A percentile compares a stretch with the other conserved stretches of the same genome.
phyloP scores from a whole-genome alignment of 2,888 invertebrate genomes.

The Drosophila vallismaia region DNA sequence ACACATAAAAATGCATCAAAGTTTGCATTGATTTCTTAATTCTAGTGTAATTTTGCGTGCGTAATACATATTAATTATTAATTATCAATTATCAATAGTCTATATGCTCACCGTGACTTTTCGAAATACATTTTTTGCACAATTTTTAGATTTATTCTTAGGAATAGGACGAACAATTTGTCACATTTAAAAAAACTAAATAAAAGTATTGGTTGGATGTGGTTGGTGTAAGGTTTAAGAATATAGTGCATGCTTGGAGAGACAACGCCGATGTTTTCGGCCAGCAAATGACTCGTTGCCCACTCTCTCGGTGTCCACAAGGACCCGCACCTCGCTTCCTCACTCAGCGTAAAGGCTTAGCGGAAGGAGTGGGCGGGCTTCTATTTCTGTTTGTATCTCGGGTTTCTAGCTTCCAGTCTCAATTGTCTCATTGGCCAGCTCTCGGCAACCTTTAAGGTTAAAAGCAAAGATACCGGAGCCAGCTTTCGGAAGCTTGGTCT shows the following conservation, averaged over 20 bases:
- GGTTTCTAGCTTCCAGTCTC: slow-evolving; percentile 26
- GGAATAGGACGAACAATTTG: slow-evolving; percentile 31
- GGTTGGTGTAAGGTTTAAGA: background rate
- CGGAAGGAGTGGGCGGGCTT: slow-evolving; percentile 35
- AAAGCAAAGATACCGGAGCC: slow-evolving; percentile 29
- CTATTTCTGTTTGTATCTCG: background rate
- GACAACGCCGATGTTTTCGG: slow-evolving; percentile 78
- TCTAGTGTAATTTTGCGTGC: slow-evolving; percentile 14
- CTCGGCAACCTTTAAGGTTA: slow-evolving; percentile 18
- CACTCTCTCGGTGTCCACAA: slow-evolving; percentile 55
- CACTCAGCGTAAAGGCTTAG: slow-evolving; percentile 20
- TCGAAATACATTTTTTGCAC: slow-evolving; percentile 32
- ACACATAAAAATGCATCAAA: slow-evolving; percentile 17
- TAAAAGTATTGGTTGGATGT: slow-evolving; percentile 11
- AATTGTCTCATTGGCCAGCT: slow-evolving; percentile 20
- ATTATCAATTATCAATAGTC: slow-evolving; percentile 22
- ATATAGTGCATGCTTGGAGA: slow-evolving; percentile 57
- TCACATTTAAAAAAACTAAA: slow-evolving; percentile 26
- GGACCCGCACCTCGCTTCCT: slow-evolving; percentile 35
- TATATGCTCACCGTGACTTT: slow-evolving; percentile 23
- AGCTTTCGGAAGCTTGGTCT: slow-evolving; percentile 10
- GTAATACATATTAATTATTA: slow-evolving; percentile 18
- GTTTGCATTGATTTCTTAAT: slow-evolving; percentile 18
- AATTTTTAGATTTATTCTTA: slow-evolving; percentile 37
- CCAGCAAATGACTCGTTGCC: slow-evolving; percentile 81